A percentile compares a stretch with the other conserved stretches of the same genome.
phyloP scores from a whole-genome alignment of 2,113 vertebrate species.

The Pseudonaja textilis region DNA sequence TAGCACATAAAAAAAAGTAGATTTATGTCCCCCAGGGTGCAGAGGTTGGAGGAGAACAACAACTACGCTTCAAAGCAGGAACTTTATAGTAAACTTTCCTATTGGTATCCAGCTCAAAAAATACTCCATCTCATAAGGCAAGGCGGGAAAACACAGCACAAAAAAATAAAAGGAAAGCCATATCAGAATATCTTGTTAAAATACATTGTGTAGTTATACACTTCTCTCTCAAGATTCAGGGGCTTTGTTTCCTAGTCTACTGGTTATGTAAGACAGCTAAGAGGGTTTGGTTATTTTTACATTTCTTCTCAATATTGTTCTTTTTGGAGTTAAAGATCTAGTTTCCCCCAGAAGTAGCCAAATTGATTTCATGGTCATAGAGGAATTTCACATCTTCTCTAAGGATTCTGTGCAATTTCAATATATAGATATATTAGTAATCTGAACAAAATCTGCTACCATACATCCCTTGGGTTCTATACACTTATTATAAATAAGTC shows the following conservation, averaged over 20 bases:
- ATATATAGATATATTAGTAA: conserved; percentile 81
- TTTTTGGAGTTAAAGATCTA: conserved; percentile 69
- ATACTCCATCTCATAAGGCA: conserved; percentile 66
- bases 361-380: conserved; percentile 57
- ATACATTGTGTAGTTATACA: conserved; percentile 42
- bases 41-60: conserved; percentile 52
- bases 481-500: conserved; percentile 91
- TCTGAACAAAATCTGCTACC: conserved; percentile 68
- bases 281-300: conserved; percentile 65
- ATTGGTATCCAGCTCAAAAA: conserved; percentile 53
- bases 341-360: conserved; percentile 64
- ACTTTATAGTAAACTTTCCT: conserved; percentile 50
- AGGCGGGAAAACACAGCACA: conserved; percentile 47
- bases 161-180: not conserved
- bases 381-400: conserved; percentile 80
- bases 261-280: conserved; percentile 61
- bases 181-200: conserved; percentile 56
- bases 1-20: conserved; percentile 78
- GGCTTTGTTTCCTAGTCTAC: conserved; percentile 61
- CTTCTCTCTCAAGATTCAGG: conserved; percentile 55
- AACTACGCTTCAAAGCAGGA: conserved; percentile 52
- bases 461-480: conserved; percentile 85
- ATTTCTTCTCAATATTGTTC: conserved; percentile 67
- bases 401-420: conserved; percentile 87
- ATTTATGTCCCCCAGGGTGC: conserved; percentile 54